A percentile compares a stretch with the other conserved stretches of the same genome.
These are phyloP conservation scores for Dissostichus mawsoni DNA, from an alignment of 2,113 vertebrate genomes.

Conservation along the genomic window DNA sequence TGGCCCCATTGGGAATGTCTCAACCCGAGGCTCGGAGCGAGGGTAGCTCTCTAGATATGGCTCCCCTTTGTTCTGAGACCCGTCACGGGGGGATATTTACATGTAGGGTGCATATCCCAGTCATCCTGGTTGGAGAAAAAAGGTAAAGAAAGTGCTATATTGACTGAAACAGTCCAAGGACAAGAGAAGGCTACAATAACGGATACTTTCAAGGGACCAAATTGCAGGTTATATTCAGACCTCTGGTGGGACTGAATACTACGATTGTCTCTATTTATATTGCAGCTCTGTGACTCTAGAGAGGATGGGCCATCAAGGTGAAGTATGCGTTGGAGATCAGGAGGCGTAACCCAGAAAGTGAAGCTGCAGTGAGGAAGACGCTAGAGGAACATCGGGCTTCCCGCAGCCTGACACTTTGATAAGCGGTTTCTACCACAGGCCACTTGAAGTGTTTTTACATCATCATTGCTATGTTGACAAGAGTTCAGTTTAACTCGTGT, in stretches of 20 bases:
- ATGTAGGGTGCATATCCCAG: slow-evolving; percentile 70
- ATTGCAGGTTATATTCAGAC: slow-evolving; percentile 66
- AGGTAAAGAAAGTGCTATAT: slow-evolving; percentile 35
- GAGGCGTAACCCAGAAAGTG: slow-evolving; percentile 48
- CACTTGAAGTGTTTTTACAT: slow-evolving; percentile 2
- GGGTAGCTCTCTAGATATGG: slow-evolving; percentile 62
- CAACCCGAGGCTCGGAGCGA: slow-evolving; percentile 61
- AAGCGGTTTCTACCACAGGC: slow-evolving; percentile 2
- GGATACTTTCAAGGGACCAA: slow-evolving; percentile 63
- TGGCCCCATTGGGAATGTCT: slow-evolving; percentile 69
- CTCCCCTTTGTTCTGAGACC: slow-evolving; percentile 62
- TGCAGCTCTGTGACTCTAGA: slow-evolving; percentile 31
- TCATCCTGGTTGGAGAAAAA: slow-evolving; percentile 42
- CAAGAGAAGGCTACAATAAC: slow-evolving; percentile 59
- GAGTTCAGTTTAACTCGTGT: slow-evolving; percentile 44
- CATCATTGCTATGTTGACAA: slow-evolving; percentile 27
- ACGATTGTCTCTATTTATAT: slow-evolving; percentile 57
- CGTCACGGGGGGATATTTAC: slow-evolving; percentile 68
- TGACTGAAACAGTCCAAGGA: slow-evolving; percentile 62
- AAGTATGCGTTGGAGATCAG: slow-evolving; percentile 49
- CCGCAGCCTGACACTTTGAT: slow-evolving; percentile 19
- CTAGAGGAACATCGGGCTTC: slow-evolving; percentile 7
- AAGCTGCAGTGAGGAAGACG: slow-evolving; percentile 17
- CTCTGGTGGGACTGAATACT: slow-evolving; percentile 52
- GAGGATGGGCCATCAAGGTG: slow-evolving; percentile 27